Evolutionary conservation across 2,797 vertebrate species (phyloP).

Genomic region (Tokudaia muenninki): DNA sequence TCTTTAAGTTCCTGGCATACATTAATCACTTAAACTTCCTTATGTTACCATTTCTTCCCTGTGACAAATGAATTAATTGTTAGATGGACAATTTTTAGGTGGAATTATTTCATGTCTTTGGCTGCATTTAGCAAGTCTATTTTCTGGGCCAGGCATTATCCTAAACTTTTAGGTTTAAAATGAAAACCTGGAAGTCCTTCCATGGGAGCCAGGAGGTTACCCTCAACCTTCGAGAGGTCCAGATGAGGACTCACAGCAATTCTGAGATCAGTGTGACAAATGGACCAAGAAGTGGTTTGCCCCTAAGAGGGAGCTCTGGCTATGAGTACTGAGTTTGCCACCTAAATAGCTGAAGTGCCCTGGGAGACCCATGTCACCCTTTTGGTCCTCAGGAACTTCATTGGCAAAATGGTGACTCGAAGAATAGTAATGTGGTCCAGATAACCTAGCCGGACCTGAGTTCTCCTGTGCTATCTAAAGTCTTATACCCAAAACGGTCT

Average conservation of each 20-base stretch:
- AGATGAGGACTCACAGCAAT: background rate
- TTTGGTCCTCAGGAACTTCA: background rate
- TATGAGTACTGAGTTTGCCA: background rate
- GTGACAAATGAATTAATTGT: background rate
- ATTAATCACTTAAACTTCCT: background rate
- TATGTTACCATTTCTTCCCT: background rate
- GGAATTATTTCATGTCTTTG: background rate
- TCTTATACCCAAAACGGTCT: background rate
- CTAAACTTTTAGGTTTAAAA: background rate
- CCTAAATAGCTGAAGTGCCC: background rate
- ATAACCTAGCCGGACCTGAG: too few species aligned
- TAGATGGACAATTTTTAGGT: background rate
- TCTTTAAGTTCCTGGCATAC: background rate
- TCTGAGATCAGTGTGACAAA: background rate
- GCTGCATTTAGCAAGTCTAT: background rate
- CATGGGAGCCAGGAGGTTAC: background rate
- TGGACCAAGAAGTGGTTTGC: background rate
- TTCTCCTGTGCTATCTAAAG: background rate
- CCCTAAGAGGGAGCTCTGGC: background rate
- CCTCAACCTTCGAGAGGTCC: background rate
- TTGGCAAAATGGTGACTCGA: background rate
- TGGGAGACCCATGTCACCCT: background rate
- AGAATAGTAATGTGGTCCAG: background rate
- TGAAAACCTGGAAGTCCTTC: background rate
- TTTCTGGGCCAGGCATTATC: background rate